A percentile compares a stretch with the other conserved stretches of the same genome.
phyloP scores from a whole-genome alignment of 1,140 invertebrate genomes.

The Drosophila biarmipes region DNA sequence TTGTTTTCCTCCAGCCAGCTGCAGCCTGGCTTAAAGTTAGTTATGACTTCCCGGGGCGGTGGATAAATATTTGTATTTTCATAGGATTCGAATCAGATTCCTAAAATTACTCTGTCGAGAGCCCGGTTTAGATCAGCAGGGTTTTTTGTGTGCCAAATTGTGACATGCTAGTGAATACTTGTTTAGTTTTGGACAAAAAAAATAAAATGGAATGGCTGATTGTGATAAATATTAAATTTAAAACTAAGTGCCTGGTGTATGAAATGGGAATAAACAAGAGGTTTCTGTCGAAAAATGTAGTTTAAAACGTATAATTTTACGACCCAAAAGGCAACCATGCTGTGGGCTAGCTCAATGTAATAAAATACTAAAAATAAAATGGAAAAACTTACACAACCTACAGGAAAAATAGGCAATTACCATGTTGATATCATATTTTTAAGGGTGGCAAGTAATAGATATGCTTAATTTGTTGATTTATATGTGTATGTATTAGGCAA shows the following conservation, averaged over 20 bases:
- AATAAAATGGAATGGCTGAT: background rate
- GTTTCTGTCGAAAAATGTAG: background rate
- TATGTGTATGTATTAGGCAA: too few relatives aligned
- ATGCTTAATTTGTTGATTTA: too few relatives aligned
- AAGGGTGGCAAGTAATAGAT: too few relatives aligned
- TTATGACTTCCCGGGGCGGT: conserved; percentile 9
- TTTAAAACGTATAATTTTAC: background rate
- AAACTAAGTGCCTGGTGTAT: background rate
- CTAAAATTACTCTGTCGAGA: conserved; percentile 3
- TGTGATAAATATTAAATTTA: conserved; percentile 13
- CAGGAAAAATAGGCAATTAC: too few relatives aligned
- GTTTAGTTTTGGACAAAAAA: background rate
- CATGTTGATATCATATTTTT: too few relatives aligned
- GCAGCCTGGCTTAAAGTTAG: conserved; percentile 10
- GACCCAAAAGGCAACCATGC: background rate
- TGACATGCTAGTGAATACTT: background rate
- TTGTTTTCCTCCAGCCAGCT: conserved; percentile 29
- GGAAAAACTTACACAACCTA: too few relatives aligned
- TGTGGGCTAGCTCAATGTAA: too few relatives aligned
- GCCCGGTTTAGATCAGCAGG: too few relatives aligned
- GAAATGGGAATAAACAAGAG: background rate
- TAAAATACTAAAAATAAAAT: too few relatives aligned
- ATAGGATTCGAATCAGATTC: conserved; percentile 1
- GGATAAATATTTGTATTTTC: conserved; percentile 28
- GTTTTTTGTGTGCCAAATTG: conserved; percentile 5